Evolutionary conservation across 2,797 vertebrate species (phyloP).

Genomic region (Acrossocheilus wenchowensis): DNA sequence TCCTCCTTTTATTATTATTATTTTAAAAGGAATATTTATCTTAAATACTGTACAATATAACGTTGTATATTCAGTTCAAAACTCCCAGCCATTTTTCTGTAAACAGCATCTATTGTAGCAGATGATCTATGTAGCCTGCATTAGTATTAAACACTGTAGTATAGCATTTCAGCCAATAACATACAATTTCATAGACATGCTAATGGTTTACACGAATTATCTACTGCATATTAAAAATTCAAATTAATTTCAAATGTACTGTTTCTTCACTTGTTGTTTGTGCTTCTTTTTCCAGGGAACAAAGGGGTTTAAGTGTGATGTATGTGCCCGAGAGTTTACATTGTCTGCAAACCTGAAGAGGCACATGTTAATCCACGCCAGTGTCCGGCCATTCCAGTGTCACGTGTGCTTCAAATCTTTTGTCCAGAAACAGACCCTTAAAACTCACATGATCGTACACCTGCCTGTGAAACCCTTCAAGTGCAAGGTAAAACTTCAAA

Average conservation of each 20-base stretch:
- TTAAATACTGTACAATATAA: neutral
- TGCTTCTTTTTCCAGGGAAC: slow-evolving; percentile 80
- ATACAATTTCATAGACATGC: neutral
- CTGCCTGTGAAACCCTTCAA: slow-evolving; percentile 97
- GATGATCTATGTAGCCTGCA: neutral
- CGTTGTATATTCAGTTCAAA: neutral
- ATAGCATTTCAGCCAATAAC: neutral
- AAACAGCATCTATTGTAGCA: neutral
- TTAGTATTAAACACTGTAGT: neutral
- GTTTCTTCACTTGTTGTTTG: neutral
- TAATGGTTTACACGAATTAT: neutral
- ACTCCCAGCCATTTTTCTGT: slow-evolving; percentile 34
- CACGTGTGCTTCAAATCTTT: slow-evolving; percentile 99
- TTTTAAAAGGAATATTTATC: neutral
- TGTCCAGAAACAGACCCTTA: slow-evolving; percentile 98
- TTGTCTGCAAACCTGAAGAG: slow-evolving; percentile 98
- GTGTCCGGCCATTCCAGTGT: slow-evolving; percentile 95
- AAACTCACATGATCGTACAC: slow-evolving; percentile 99
- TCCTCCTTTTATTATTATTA: neutral
- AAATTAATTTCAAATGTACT: neutral
- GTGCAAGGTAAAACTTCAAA: slow-evolving; percentile 85
- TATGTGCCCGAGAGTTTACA: slow-evolving; percentile 96
- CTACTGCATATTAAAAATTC: neutral
- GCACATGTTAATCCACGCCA: slow-evolving; percentile 98
- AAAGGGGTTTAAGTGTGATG: slow-evolving; percentile 97